Percentiles rank a stretch among this genome's conserved stretches.
Evolutionary conservation across 2,888 invertebrate genomes (phyloP).

Genomic region (Ochropleura plecta): DNA sequence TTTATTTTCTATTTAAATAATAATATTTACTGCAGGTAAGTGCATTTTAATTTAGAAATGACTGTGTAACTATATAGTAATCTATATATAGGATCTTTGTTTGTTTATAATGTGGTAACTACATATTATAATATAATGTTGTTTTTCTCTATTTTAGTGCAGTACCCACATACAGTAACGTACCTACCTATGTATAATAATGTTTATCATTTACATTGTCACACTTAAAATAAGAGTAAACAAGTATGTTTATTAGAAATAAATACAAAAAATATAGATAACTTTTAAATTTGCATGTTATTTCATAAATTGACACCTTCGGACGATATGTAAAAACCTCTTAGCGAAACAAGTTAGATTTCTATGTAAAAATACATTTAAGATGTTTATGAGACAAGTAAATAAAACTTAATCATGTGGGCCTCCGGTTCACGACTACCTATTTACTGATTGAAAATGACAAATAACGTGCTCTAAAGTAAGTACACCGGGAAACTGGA

Average conservation of each 20-base stretch:
- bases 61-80: neutral
- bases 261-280: neutral
- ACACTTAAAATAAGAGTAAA: neutral
- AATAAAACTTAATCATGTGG: neutral
- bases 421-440: neutral
- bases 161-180: neutral
- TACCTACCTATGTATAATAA: neutral
- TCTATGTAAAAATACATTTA: constrained; percentile 22
- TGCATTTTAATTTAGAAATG: constrained; percentile 3
- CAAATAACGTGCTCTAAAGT: neutral
- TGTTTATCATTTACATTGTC: neutral
- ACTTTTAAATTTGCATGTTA: neutral
- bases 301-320: neutral
- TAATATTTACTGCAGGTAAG: neutral
- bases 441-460: neutral
- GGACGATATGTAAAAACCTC: constrained; percentile 3
- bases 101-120: neutral
- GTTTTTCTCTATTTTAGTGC: neutral
- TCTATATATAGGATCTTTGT: neutral
- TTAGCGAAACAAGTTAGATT: constrained; percentile 20
- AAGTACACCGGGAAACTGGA: neutral
- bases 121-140: neutral
- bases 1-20: neutral
- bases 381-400: constrained; percentile 10
- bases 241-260: neutral